Conservation (phyloP, 2,113 vertebrate genomes). For the Bufo gargarizans region DNA sequence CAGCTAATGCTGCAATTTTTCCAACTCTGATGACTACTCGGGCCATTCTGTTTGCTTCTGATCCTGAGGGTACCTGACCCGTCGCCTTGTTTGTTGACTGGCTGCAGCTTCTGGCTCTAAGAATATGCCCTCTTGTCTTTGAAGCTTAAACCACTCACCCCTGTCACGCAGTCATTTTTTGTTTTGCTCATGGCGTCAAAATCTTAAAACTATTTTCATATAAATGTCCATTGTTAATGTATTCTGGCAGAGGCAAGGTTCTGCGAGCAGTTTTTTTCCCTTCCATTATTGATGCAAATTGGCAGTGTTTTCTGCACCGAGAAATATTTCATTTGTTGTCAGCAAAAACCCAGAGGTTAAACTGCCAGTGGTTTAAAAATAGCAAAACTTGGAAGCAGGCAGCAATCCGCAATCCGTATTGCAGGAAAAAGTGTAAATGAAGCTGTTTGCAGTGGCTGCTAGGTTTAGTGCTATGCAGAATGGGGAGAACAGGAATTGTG, state of each 20-base stretch:
- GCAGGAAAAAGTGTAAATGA: slow-evolving; percentile 22
- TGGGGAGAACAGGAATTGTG: neutral
- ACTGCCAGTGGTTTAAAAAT: slow-evolving; percentile 50
- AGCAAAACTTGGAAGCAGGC: slow-evolving; percentile 2
- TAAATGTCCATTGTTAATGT: slow-evolving; percentile 39
- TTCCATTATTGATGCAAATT: slow-evolving; percentile 56
- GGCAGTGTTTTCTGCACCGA: slow-evolving; percentile 47
- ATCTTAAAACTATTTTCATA: slow-evolving; percentile 27
- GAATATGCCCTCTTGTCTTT: slow-evolving; percentile 42
- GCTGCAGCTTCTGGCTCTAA: slow-evolving; percentile 13
- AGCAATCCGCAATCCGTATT: slow-evolving; percentile 7
- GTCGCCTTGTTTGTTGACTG: slow-evolving; percentile 42
- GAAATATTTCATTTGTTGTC: slow-evolving; percentile 55
- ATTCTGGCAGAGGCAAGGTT: slow-evolving; percentile 35
- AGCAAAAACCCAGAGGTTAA: slow-evolving; percentile 51
- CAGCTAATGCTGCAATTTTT: slow-evolving; percentile 7
- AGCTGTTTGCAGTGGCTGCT: slow-evolving; percentile 16
- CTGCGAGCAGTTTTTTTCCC: slow-evolving; percentile 31
- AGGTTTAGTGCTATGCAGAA: neutral
- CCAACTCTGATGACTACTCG: slow-evolving; percentile 31
- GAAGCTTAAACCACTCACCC: slow-evolving; percentile 40
- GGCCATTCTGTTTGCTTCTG: neutral
- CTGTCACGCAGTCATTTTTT: slow-evolving; percentile 48
- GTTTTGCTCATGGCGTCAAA: slow-evolving; percentile 50
- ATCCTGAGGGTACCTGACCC: slow-evolving; percentile 32